phyloP scores from a whole-genome alignment of 2,888 invertebrate species.

The Heteropelma amictum region DNA sequence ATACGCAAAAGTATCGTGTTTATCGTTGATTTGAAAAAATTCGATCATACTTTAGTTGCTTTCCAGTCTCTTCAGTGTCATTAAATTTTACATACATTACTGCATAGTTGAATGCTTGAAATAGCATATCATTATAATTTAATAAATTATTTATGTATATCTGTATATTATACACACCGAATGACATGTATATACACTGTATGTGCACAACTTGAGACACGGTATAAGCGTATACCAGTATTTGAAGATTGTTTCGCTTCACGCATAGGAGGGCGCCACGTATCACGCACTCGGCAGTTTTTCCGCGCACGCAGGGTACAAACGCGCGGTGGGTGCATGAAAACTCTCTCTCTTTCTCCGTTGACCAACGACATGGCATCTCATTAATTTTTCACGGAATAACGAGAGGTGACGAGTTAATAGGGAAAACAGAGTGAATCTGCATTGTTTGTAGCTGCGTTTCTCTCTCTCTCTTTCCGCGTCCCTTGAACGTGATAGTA shows the following conservation, averaged over 20 bases:
- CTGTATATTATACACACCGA: too few species aligned
- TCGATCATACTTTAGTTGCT: too few species aligned
- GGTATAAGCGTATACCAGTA: not conserved
- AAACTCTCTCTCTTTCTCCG: slow-evolving; percentile 50
- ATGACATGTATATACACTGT: too few species aligned
- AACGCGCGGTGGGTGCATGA: slow-evolving; percentile 60
- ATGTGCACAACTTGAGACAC: too few species aligned
- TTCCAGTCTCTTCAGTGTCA: too few species aligned
- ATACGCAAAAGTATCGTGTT: too few species aligned
- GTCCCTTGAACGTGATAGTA: not conserved
- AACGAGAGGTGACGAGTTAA: not conserved
- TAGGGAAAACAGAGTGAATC: slow-evolving; percentile 16
- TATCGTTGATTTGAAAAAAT: too few species aligned
- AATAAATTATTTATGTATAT: too few species aligned
- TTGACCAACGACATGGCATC: slow-evolving; percentile 37
- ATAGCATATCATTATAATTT: too few species aligned
- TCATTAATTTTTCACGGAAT: slow-evolving; percentile 41
- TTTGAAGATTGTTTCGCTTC: slow-evolving; percentile 17
- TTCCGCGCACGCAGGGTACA: slow-evolving; percentile 53
- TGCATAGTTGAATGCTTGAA: too few species aligned
- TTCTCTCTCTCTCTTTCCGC: not conserved
- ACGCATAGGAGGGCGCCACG: slow-evolving; percentile 73
- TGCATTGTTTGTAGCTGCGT: slow-evolving; percentile 35
- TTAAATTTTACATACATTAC: too few species aligned
- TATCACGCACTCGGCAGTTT: slow-evolving; percentile 63